Evolutionary conservation across 2,113 vertebrate genomes (phyloP), one percentile per base, ranked within the genome.

Genomic region (Chaetorhynchus papuensis): DNA sequence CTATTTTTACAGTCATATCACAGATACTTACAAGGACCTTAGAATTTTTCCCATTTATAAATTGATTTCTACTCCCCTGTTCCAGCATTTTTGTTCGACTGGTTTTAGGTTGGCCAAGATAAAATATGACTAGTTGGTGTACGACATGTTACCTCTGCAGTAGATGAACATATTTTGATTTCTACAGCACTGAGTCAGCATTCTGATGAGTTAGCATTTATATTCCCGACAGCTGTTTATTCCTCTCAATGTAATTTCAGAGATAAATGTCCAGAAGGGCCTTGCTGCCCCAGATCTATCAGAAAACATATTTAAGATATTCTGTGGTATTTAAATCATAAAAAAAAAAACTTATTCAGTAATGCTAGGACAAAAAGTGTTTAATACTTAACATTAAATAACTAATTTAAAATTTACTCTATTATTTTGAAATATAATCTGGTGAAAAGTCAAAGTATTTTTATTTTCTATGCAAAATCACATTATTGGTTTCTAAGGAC

Each of bases 251-350:
- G 97, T 98, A 97, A 98, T 98, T 97, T 96, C 97, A 94, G 96
- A 98, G 97, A 97, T 97, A 98, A 97, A 98, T 98, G 97, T 98
- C 98, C 97, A 97, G 98, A 97, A 98, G 98, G 97, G 96, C 96
- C 98, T 97, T 95, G 45, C 96, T 98, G 98, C 74, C 98, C 98
- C 91, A 98, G 96, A 98, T 98, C 98, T 98, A 98, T 98, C 98
- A 98, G 96, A 97, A 97, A 98, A 97, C 97, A 97, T 97, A 98
- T 97, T 98, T 97, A 97, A 97, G 94, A 97, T 96, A 97, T 88
- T 97, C 94, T 89, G 87, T 96, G 82, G 92, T 96, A 97, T 97
- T 97, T 97, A 95, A 89, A 96, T 93, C 31, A 96, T 83, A 95
- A 86, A 61, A 80, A 91, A 91, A 39, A 41, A 16, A 37, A 33